Evolutionary conservation across 1,140 invertebrate species (phyloP).

Genomic region (Pemphigus obesinymphae): DNA sequence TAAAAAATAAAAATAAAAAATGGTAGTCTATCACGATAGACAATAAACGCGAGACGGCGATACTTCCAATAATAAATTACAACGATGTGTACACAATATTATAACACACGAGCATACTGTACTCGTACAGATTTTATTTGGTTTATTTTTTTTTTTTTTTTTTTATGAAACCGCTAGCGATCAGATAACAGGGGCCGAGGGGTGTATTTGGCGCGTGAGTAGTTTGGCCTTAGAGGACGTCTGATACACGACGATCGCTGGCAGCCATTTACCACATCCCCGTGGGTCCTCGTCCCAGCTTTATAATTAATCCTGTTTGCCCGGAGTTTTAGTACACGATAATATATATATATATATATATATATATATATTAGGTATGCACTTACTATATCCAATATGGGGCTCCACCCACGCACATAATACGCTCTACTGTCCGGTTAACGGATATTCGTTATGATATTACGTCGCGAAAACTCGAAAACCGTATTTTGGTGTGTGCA

Average conservation of each 20-base stretch:
- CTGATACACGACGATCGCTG: not conserved
- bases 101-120: not conserved
- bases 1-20: not conserved
- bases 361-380: no score
- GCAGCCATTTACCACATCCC: slow-evolving; percentile 7
- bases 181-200: slow-evolving; percentile 37
- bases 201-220: slow-evolving; percentile 36
- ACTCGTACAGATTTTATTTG: not conserved
- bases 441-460: no score
- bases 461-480: no score
- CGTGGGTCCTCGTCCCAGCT: not conserved
- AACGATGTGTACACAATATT: not conserved
- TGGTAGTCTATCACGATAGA: slow-evolving; percentile 22
- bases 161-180: slow-evolving; percentile 17
- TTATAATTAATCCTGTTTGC: slow-evolving; percentile 21
- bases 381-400: no score
- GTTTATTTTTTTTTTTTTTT: not conserved
- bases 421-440: no score
- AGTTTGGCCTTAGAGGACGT: slow-evolving; percentile 36
- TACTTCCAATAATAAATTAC: not conserved
- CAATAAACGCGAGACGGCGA: not conserved
- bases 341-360: no score
- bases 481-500: no score
- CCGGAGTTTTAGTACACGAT: no score
- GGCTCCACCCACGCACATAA: no score